Evolutionary conservation across 2,113 vertebrate genomes (phyloP), one percentile per base, ranked within the genome.

Genomic region (Aspidoscelis tigris): DNA sequence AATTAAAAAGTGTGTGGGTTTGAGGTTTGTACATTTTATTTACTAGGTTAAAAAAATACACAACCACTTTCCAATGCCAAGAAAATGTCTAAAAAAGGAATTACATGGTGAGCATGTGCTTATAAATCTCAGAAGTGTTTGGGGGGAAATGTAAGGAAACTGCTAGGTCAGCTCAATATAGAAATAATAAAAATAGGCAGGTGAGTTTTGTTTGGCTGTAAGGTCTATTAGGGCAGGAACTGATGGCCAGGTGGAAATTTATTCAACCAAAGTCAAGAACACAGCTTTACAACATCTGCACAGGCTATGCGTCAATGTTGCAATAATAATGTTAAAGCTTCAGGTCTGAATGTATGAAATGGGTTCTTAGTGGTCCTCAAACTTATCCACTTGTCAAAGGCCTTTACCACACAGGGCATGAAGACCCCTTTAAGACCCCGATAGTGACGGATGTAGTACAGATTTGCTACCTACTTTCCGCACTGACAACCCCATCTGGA

Each of bases 261-360:
- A 24, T 72, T 80, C 75, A 33, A 89, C 66, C 78, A 68, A 47
- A 64, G 44, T 26, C 66, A 43, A 21, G 79, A 4, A 20, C 76
- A 86, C 76, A 24, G 70, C 3, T 64, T 70, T 21, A 73, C 4
- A 76, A 84, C 47, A 88, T 91, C 11, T 70, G 80, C 77, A 69
- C 39, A 89, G 39, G n/a, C 44, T 86, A 55, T 16, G 92, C 89
- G 78, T 33, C 18, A 7, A 71, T 58, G 3, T 20, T 61, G 11
- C 61, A 77, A 39, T 83, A 75, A 84, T 58, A 12, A 47, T 18
- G 7, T 69, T 64, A 14, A 81, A 84, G 21, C n/a, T 74, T 20
- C 44, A 55, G 43, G 22, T 68, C 61, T 9, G 12, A 73, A 71
- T 55, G n/a, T 14, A 16, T 72, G 53, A 81, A 9, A 33, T 18